phyloP scores from a whole-genome alignment of 2,113 vertebrate genomes.

The Larimichthys polyactis region DNA sequence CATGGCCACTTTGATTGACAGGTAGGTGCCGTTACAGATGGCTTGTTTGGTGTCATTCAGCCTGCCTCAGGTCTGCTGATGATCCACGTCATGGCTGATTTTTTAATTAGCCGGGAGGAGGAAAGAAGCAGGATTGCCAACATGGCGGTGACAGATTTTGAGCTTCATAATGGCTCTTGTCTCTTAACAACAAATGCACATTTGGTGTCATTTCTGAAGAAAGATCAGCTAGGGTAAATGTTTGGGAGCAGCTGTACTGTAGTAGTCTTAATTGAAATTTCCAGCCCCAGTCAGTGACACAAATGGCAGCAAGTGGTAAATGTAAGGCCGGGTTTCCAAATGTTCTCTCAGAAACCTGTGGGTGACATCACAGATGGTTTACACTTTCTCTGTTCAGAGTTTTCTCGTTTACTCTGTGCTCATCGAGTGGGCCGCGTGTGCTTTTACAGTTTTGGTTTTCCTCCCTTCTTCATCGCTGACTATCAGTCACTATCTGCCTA shows the following conservation, averaged over 20 bases:
- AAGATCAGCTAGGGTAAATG: background rate
- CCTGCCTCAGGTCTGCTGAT: no score
- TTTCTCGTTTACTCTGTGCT: slow-evolving; percentile 14
- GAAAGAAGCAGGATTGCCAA: no score
- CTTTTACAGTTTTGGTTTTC: slow-evolving; percentile 21
- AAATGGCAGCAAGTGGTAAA: slow-evolving; percentile 6
- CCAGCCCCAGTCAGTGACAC: background rate
- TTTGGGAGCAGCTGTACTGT: background rate
- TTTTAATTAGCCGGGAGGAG: no score
- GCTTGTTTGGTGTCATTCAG: no score
- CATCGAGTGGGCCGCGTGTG: slow-evolving; percentile 9
- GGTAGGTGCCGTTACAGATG: no score
- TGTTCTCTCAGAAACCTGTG: slow-evolving; percentile 10
- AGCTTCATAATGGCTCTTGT: no score
- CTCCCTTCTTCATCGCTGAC: slow-evolving; percentile 15
- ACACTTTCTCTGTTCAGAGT: background rate
- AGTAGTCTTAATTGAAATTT: background rate
- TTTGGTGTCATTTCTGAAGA: no score
- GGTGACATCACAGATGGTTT: slow-evolving; percentile 36
- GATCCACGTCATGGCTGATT: no score
- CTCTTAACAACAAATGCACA: background rate
- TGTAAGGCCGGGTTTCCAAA: slow-evolving; percentile 5
- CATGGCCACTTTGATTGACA: no score
- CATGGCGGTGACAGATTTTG: no score
- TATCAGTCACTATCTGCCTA: slow-evolving; percentile 35